phyloP scores from a whole-genome alignment of 2,113 vertebrate species.

The Pollimyrus isidori region DNA sequence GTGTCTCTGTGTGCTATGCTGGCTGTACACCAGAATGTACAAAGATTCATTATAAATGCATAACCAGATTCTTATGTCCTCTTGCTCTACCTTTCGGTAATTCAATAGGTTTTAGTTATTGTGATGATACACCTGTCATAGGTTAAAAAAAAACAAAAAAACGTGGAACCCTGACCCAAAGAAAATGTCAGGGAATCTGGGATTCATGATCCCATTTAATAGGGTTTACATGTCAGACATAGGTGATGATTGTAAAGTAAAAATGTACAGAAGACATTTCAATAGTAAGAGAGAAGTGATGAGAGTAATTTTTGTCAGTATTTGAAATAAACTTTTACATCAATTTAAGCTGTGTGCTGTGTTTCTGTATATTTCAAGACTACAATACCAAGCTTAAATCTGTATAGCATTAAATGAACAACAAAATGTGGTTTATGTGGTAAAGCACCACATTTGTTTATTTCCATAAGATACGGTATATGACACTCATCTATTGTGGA shows the following conservation, averaged over 20 bases:
- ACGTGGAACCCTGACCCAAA: neutral
- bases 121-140: neutral
- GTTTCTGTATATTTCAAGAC: neutral
- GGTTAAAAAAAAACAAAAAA: too few species aligned
- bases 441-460: neutral
- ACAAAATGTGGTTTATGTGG: neutral
- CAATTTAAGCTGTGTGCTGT: constrained; percentile 15
- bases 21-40: neutral
- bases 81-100: neutral
- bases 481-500: neutral
- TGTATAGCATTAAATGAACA: neutral
- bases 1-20: neutral
- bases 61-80: neutral
- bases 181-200: neutral
- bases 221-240: constrained; percentile 13
- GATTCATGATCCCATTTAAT: neutral
- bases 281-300: constrained; percentile 19
- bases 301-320: constrained; percentile 31
- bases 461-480: neutral
- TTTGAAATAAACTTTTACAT: constrained; percentile 39
- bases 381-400: neutral
- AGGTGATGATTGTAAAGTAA: constrained; percentile 9
- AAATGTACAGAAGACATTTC: constrained; percentile 24
- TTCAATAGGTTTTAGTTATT: neutral
- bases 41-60: neutral